phyloP scores from a whole-genome alignment of 64 coral and sea anemone genomes.

The Pocillopora damicornis region DNA sequence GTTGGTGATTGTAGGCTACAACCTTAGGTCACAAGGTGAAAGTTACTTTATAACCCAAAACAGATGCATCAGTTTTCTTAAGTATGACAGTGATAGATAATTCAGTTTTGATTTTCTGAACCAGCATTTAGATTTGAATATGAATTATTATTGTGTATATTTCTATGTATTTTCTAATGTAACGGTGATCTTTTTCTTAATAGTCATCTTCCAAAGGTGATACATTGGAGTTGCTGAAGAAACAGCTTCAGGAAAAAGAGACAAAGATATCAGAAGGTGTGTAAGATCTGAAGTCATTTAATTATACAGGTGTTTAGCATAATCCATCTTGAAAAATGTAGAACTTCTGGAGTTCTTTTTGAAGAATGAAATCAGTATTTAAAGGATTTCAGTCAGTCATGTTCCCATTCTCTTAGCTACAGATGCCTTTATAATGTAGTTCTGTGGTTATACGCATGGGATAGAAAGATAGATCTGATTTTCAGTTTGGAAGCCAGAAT shows the following conservation, averaged over 20 bases:
- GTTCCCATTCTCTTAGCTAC: slow-evolving; percentile 35
- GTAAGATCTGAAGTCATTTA: not conserved
- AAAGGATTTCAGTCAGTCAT: not conserved
- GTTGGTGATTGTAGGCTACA: no score
- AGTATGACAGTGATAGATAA: no score
- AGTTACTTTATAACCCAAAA: no score
- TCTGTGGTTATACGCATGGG: slow-evolving; percentile 22
- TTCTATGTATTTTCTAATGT: not conserved
- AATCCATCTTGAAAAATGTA: no score
- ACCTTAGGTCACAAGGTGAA: no score
- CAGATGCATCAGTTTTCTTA: no score
- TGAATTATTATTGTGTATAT: not conserved
- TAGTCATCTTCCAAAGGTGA: slow-evolving; percentile 71
- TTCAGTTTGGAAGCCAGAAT: slow-evolving; percentile 5
- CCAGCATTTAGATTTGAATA: not conserved
- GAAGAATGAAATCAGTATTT: not conserved
- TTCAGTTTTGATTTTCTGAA: not conserved
- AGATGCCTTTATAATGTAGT: not conserved
- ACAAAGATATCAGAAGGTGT: slow-evolving; percentile 63
- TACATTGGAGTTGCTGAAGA: slow-evolving; percentile 48
- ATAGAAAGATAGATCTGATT: not conserved
- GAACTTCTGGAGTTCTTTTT: no score
- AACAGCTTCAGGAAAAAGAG: slow-evolving; percentile 78
- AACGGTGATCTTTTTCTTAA: not conserved
- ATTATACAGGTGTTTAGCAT: no score